Conservation (phyloP, 2,888 invertebrate genomes). For the Cheilosia grossa region DNA sequence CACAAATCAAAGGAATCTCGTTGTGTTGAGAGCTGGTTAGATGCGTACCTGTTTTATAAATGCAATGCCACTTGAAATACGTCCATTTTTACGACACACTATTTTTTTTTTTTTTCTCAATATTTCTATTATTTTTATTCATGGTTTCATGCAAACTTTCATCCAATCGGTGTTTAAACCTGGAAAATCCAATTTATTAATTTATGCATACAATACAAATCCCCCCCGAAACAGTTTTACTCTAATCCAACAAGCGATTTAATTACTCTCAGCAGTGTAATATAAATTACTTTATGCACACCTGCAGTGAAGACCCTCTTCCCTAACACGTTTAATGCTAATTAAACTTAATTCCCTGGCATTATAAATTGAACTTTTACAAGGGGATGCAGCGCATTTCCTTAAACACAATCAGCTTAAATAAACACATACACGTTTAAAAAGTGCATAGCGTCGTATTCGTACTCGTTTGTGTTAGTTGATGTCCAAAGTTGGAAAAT, state of each 20-base stretch:
- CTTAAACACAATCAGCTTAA: conserved; percentile 57
- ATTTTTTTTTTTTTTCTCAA: not conserved
- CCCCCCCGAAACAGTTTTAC: conserved; percentile 20
- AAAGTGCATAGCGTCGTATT: not conserved
- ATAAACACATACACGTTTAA: conserved; percentile 11
- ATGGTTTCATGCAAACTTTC: conserved; percentile 23
- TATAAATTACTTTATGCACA: conserved; percentile 73
- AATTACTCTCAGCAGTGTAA: conserved; percentile 73
- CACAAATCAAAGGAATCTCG: too few relatives aligned
- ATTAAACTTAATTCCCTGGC: conserved; percentile 70
- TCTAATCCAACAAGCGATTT: conserved; percentile 66
- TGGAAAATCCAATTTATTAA: conserved; percentile 41
- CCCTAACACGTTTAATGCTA: conserved; percentile 69
- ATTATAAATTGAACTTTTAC: conserved; percentile 69
- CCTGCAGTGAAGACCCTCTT: conserved; percentile 65
- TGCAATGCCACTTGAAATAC: too few relatives aligned
- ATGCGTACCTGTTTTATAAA: too few relatives aligned
- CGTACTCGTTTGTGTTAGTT: not conserved
- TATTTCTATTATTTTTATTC: not conserved
- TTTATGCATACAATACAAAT: conserved; percentile 42
- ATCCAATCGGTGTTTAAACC: not conserved
- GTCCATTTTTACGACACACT: not conserved
- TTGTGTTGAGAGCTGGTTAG: too few relatives aligned
- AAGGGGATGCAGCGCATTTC: conserved; percentile 60
- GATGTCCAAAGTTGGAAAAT: conserved; percentile 53